Conservation (phyloP, 2,797 vertebrate species). For the Squalus acanthias region DNA sequence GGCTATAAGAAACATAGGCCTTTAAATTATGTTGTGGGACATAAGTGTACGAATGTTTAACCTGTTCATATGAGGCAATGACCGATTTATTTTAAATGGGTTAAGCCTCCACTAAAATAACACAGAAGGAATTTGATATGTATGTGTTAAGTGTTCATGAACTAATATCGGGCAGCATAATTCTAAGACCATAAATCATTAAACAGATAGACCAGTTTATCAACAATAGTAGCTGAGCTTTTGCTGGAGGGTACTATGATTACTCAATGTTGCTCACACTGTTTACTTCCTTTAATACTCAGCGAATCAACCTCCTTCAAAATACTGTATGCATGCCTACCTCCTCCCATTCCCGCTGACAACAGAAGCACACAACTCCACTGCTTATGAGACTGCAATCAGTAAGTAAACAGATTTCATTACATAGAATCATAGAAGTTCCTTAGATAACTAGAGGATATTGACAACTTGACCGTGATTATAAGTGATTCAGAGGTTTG, state of each 20-base stretch:
- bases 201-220: neutral
- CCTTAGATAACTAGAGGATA: neutral
- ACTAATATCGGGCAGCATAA: neutral
- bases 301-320: conserved; percentile 79
- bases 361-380: conserved; percentile 72
- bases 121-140: neutral
- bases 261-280: neutral
- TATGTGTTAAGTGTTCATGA: neutral
- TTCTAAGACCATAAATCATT: neutral
- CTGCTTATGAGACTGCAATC: conserved; percentile 76
- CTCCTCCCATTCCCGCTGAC: conserved; percentile 82
- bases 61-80: neutral
- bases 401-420: conserved; percentile 65
- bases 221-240: neutral
- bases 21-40: neutral
- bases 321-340: conserved; percentile 81
- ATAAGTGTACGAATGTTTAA: neutral
- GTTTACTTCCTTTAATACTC: conserved; percentile 39
- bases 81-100: neutral
- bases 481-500: too few species aligned
- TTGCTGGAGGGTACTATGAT: neutral
- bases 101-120: neutral
- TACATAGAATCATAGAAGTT: neutral
- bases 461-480: neutral
- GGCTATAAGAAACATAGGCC: neutral